A percentile compares a stretch with the other conserved stretches of the same genome.
phyloP scores from a whole-genome alignment of 2,888 invertebrate genomes.

The Agrilus biguttatus region DNA sequence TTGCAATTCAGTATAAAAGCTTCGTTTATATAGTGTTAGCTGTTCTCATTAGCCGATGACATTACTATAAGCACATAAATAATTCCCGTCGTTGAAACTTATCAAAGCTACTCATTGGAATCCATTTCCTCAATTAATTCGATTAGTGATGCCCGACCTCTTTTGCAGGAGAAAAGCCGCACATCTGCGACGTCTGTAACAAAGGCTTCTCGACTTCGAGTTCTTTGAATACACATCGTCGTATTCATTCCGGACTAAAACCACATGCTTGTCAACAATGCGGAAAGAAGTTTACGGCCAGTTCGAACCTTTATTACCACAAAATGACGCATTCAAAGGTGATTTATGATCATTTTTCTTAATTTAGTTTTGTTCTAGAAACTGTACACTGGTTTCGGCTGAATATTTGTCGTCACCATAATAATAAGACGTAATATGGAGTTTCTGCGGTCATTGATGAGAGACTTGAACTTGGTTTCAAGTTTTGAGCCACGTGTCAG shows the following conservation, averaged over 20 bases:
- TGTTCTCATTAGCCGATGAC: too few species aligned
- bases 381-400: not conserved
- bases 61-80: too few species aligned
- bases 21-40: too few species aligned
- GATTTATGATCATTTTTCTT: conserved; percentile 9
- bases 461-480: not conserved
- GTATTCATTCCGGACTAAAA: conserved; percentile 85
- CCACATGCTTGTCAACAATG: conserved; percentile 81
- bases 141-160: conserved; percentile 4
- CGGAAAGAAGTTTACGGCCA: conserved; percentile 84
- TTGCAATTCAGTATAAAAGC: too few species aligned
- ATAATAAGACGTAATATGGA: not conserved
- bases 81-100: too few species aligned
- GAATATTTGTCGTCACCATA: not conserved
- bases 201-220: conserved; percentile 88
- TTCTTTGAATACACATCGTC: conserved; percentile 78
- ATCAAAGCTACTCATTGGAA: too few species aligned
- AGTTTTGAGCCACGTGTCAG: too few species aligned
- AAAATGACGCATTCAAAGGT: conserved; percentile 93
- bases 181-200: conserved; percentile 82
- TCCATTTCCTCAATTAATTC: not conserved
- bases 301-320: conserved; percentile 88
- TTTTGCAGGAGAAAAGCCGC: conserved; percentile 73
- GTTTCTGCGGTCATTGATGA: not conserved
- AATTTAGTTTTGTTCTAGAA: conserved; percentile 13